Conservation (phyloP, 2,888 invertebrate species). For the Drosophila meridiana region DNA sequence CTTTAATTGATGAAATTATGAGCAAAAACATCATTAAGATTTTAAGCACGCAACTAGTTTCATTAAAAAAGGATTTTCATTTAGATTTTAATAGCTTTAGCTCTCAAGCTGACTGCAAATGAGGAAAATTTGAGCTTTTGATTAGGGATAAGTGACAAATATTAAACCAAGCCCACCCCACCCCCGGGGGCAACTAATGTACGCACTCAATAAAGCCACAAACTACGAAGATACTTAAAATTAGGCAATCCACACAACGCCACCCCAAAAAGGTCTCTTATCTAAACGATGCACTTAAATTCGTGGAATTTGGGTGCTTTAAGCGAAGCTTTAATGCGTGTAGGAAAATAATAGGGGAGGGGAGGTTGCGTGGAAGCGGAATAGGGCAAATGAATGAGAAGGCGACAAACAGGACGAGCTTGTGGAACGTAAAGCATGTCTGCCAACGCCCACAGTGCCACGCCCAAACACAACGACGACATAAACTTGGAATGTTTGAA, state of each 20-base stretch:
- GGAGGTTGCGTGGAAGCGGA: not conserved
- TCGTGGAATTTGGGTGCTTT: slow-evolving; percentile 46
- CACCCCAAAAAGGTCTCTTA: slow-evolving; percentile 22
- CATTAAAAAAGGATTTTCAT: not conserved
- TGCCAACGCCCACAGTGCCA: slow-evolving; percentile 58
- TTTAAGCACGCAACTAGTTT: slow-evolving; percentile 1
- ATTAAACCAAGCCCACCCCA: not conserved
- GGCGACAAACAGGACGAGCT: slow-evolving; percentile 16
- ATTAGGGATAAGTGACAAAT: slow-evolving; percentile 22
- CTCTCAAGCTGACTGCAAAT: slow-evolving; percentile 23
- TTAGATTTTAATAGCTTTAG: slow-evolving; percentile 3
- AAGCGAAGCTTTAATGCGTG: slow-evolving; percentile 60
- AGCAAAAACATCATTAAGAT: not conserved
- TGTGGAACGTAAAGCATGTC: slow-evolving; percentile 54
- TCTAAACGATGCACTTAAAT: slow-evolving; percentile 59
- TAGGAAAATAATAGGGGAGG: not conserved
- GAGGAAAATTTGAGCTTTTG: slow-evolving; percentile 14
- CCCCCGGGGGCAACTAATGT: slow-evolving; percentile 2
- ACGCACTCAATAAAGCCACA: slow-evolving; percentile 19
- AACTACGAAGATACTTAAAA: slow-evolving; percentile 14
- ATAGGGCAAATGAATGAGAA: slow-evolving; percentile 7
- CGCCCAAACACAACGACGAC: slow-evolving; percentile 40
- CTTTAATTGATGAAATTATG: not conserved
- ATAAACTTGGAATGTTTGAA: slow-evolving; percentile 79
- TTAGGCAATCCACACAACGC: not conserved